These are phyloP conservation scores for Sebastes goodei DNA, from an alignment of 2,797 vertebrate genomes.

Conservation along the genomic window DNA sequence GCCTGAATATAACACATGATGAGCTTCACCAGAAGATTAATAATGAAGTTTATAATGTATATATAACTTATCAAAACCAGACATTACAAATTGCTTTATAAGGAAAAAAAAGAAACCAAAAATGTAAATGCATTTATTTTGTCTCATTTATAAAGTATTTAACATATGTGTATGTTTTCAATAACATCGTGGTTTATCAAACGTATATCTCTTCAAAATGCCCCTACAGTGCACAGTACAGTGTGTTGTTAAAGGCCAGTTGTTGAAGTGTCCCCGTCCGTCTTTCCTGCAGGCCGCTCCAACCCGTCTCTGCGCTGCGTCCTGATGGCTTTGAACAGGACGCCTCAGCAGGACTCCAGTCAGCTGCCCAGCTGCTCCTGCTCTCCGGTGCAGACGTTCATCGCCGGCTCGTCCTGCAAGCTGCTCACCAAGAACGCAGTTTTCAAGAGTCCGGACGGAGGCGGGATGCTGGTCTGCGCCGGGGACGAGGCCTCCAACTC, in stretches of 20 bases:
- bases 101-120: background rate
- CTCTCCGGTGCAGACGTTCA: constrained; percentile 90
- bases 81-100: background rate
- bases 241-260: background rate
- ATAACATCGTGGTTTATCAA: too few relatives aligned
- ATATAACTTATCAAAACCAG: too few relatives aligned
- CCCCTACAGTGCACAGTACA: background rate
- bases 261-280: background rate
- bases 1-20: background rate
- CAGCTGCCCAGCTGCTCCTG: constrained; percentile 86
- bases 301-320: constrained; percentile 88
- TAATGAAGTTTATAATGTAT: too few relatives aligned
- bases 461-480: constrained; percentile 89
- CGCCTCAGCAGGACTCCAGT: constrained; percentile 71
- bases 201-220: too few relatives aligned
- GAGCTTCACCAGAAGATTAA: too few relatives aligned
- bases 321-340: constrained; percentile 90
- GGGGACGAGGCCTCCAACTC: constrained; percentile 93
- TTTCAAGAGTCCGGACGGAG: constrained; percentile 87
- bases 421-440: constrained; percentile 94
- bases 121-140: background rate
- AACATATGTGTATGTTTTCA: too few relatives aligned
- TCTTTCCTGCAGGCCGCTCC: constrained; percentile 84
- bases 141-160: background rate
- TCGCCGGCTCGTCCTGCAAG: constrained; percentile 90